These are phyloP conservation scores for Heliconius hewitsoni DNA, from an alignment of 1,140 invertebrate genomes.

Conservation along the genomic window DNA sequence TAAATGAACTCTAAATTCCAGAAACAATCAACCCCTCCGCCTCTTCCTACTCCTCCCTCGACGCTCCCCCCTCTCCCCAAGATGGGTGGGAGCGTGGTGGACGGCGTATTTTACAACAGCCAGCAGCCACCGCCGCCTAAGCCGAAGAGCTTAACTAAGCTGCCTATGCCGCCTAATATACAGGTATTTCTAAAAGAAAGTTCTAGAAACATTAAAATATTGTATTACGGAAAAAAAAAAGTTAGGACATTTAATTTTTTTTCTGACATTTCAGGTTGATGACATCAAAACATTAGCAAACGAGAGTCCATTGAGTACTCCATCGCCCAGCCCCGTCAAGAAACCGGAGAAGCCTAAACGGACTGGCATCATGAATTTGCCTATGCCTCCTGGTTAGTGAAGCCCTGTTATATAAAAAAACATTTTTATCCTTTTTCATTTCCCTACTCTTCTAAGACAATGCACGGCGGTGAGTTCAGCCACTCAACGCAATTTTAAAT, in stretches of 20 bases:
- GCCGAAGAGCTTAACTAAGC: constrained; percentile 86
- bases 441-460: too few species aligned
- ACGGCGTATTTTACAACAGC: constrained; percentile 65
- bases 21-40: constrained; percentile 15
- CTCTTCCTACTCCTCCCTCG: constrained; percentile 66
- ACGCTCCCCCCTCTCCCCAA: constrained; percentile 56
- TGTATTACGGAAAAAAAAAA: too few species aligned
- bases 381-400: constrained; percentile 91
- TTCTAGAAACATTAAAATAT: too few species aligned
- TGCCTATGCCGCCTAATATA: constrained; percentile 93
- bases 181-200: constrained; percentile 75
- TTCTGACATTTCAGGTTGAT: constrained; percentile 81
- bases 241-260: background rate
- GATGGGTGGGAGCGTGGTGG: constrained; percentile 65
- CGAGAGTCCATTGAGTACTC: constrained; percentile 86
- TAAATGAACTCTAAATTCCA: background rate
- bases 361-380: constrained; percentile 90
- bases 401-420: background rate
- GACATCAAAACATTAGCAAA: constrained; percentile 86
- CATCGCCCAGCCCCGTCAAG: constrained; percentile 76
- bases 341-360: constrained; percentile 81
- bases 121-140: constrained; percentile 66
- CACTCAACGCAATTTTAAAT: too few species aligned
- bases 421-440: background rate
- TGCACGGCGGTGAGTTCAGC: too few species aligned